Conservation (phyloP, 2,113 vertebrate genomes). For the Saccopteryx leptura region DNA sequence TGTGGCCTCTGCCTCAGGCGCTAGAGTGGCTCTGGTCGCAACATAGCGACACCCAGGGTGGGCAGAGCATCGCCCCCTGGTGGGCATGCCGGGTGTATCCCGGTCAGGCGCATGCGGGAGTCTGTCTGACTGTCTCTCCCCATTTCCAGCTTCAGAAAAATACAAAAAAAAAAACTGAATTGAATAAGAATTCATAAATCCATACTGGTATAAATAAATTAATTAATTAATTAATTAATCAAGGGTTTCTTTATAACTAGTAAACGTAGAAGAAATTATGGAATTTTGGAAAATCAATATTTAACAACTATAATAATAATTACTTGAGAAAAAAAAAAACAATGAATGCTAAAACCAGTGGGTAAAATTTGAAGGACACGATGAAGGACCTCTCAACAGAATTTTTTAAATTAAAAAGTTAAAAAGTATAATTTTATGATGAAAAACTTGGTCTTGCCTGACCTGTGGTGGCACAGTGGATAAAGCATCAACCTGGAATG, state of each 20-base stretch:
- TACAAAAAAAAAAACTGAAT: not conserved
- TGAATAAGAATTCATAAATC: not conserved
- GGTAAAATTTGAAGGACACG: constrained; percentile 15
- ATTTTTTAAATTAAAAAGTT: not conserved
- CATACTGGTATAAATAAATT: not conserved
- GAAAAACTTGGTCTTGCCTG: not conserved
- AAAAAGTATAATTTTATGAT: constrained; percentile 32
- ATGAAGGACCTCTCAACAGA: not conserved
- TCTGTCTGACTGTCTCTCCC: no score
- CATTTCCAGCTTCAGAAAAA: no score
- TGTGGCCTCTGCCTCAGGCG: no score
- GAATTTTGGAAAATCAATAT: constrained; percentile 39
- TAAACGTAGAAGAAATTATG: constrained; percentile 28
- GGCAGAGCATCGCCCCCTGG: no score
- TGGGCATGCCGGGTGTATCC: no score
- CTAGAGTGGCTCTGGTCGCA: no score
- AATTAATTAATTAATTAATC: not conserved
- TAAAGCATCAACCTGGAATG: no score
- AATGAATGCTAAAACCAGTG: constrained; percentile 1
- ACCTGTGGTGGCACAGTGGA: no score
- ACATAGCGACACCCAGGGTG: no score
- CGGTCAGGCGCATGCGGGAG: no score
- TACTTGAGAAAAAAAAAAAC: not conserved
- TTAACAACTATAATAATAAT: constrained; percentile 6
- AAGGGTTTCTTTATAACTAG: not conserved